Evolutionary conservation across 2,113 vertebrate genomes (phyloP).

Genomic region (Spilogale gracilis): DNA sequence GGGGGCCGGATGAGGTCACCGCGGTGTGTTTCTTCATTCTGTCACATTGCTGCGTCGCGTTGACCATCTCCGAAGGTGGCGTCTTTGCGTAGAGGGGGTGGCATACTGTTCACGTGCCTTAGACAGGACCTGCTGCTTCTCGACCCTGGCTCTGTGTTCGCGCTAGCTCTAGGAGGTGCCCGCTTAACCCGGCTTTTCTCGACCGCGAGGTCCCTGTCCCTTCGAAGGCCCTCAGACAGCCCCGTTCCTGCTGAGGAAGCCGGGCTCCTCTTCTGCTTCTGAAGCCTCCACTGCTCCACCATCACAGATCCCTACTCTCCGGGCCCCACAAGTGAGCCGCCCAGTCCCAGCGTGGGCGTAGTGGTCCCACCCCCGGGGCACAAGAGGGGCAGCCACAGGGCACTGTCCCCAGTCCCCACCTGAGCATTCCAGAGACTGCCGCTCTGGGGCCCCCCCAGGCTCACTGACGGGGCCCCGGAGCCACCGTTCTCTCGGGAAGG

Average conservation of each 20-base stretch:
- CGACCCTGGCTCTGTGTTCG: slow-evolving; percentile 85
- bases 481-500: neutral
- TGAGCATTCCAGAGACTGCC: slow-evolving; percentile 70
- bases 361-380: slow-evolving; percentile 76
- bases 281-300: slow-evolving; percentile 68
- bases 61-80: slow-evolving; percentile 71
- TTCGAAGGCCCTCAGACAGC: slow-evolving; percentile 75
- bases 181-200: slow-evolving; percentile 84
- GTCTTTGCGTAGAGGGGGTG: slow-evolving; percentile 85
- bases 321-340: slow-evolving; percentile 82
- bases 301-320: slow-evolving; percentile 75
- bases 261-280: slow-evolving; percentile 62
- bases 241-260: slow-evolving; percentile 55
- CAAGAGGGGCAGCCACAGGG: slow-evolving; percentile 50
- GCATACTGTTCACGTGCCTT: slow-evolving; percentile 90
- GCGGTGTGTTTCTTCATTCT: slow-evolving; percentile 77
- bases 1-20: slow-evolving; percentile 76
- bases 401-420: too few species aligned
- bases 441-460: slow-evolving; percentile 70
- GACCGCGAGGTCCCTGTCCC: slow-evolving; percentile 79
- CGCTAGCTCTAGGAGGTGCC: slow-evolving; percentile 80
- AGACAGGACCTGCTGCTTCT: slow-evolving; percentile 88
- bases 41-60: slow-evolving; percentile 82
- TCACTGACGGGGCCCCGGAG: slow-evolving; percentile 29
- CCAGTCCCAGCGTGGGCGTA: slow-evolving; percentile 10